Conservation (phyloP, 1,140 invertebrate species). For the Periplaneta americana region DNA sequence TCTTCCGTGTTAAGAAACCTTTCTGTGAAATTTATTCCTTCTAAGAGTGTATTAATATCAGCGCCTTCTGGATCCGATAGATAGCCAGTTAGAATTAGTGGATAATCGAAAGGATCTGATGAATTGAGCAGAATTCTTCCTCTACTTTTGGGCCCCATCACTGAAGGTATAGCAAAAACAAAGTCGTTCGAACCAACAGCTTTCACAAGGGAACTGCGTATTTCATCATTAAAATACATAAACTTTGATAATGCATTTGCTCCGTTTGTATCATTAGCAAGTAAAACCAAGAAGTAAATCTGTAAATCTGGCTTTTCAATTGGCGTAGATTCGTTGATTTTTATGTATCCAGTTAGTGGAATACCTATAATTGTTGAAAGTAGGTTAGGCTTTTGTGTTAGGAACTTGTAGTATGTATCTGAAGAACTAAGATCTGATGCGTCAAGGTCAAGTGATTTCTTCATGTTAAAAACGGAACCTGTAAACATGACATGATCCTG, state of each 20-base stretch:
- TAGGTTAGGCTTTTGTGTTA: neutral
- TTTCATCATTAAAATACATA: neutral
- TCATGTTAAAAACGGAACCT: slow-evolving; percentile 37
- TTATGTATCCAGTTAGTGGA: neutral
- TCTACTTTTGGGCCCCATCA: slow-evolving; percentile 36
- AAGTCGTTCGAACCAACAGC: neutral
- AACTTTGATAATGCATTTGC: neutral
- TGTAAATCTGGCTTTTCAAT: slow-evolving; percentile 24
- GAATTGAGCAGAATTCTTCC: slow-evolving; percentile 56
- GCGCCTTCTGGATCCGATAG: slow-evolving; percentile 70
- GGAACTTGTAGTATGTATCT: neutral
- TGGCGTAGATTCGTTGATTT: neutral
- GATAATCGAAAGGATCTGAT: slow-evolving; percentile 68
- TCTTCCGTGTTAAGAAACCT: slow-evolving; percentile 35
- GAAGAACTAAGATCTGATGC: no score
- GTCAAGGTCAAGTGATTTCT: neutral
- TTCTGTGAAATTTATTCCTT: slow-evolving; percentile 48
- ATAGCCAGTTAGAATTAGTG: slow-evolving; percentile 82
- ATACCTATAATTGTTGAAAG: neutral
- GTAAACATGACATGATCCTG: slow-evolving; percentile 85
- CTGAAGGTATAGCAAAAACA: slow-evolving; percentile 20
- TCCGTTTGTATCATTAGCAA: neutral
- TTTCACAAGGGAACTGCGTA: neutral
- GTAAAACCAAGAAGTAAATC: neutral
- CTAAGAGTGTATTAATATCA: slow-evolving; percentile 52